These are phyloP conservation scores for Drosophila melanica DNA, from an alignment of 1,140 invertebrate genomes.

Conservation along the genomic window DNA sequence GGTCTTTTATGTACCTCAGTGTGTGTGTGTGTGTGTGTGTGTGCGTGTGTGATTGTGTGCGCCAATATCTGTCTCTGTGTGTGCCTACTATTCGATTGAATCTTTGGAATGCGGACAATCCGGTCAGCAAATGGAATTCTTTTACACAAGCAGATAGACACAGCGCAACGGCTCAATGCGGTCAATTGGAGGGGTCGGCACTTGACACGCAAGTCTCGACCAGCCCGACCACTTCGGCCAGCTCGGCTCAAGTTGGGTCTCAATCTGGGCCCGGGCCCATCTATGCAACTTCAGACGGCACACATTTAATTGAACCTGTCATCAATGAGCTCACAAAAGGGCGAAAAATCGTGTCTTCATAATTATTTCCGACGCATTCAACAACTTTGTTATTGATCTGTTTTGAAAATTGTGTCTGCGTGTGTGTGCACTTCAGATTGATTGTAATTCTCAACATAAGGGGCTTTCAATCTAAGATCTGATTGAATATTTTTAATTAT, in stretches of 20 bases:
- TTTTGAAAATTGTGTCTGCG: not conserved
- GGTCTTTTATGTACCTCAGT: conserved; percentile 60
- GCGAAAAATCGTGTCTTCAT: conserved; percentile 4
- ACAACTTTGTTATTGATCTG: conserved; percentile 20
- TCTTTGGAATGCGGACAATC: conserved; percentile 81
- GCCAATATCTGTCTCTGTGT: conserved; percentile 34
- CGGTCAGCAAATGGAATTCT: conserved; percentile 76
- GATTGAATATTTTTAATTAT: too few species aligned
- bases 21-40: conserved; percentile 20
- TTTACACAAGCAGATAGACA: conserved; percentile 53
- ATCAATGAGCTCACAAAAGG: conserved; percentile 31
- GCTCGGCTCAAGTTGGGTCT: not conserved
- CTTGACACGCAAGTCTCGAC: conserved; percentile 49
- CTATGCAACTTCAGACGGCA: conserved; percentile 11
- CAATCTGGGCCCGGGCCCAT: not conserved
- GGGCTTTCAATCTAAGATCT: too few species aligned
- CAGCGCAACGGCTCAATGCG: conserved; percentile 55
- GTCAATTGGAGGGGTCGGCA: conserved; percentile 47
- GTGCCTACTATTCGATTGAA: conserved; percentile 66
- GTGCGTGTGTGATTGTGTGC: conserved; percentile 19
- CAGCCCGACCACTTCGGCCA: conserved; percentile 1
- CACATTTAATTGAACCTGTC: conserved; percentile 34
- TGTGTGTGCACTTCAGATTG: not conserved
- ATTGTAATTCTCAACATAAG: too few species aligned
- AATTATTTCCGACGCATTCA: conserved; percentile 9